A percentile compares a stretch with the other conserved stretches of the same genome.
phyloP scores from a whole-genome alignment of 1,140 invertebrate species.

The Cyrtorhinus lividipennis region DNA sequence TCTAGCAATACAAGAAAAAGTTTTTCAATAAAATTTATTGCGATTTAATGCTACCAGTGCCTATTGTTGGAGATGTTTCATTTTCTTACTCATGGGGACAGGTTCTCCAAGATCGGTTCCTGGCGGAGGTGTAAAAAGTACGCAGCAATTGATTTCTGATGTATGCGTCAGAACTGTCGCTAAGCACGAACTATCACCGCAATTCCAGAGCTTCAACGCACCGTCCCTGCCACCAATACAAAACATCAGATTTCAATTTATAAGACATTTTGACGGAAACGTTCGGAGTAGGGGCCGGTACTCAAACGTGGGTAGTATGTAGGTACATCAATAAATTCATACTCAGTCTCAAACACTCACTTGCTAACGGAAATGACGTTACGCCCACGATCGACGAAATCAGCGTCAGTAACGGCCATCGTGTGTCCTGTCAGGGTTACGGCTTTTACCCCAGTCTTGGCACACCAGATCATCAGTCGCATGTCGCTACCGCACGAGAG shows the following conservation, averaged over 20 bases:
- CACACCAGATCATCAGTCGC: slow-evolving; percentile 52
- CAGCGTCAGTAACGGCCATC: slow-evolving; percentile 46
- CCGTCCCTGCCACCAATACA: slow-evolving; percentile 48
- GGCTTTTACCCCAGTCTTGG: slow-evolving; percentile 47
- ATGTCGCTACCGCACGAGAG: slow-evolving; percentile 54
- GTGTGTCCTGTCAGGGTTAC: slow-evolving; percentile 50
- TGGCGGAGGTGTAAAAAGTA: slow-evolving; percentile 27
- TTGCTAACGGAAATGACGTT: slow-evolving; percentile 57
- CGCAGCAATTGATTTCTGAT: slow-evolving; percentile 36
- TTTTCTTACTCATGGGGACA: slow-evolving; percentile 10
- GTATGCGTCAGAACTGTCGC: slow-evolving; percentile 34
- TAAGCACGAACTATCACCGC: slow-evolving; percentile 42
- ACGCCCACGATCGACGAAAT: slow-evolving; percentile 51
- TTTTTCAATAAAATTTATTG: too few relatives aligned
- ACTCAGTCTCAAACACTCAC: too few relatives aligned
- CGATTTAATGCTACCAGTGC: too few relatives aligned
- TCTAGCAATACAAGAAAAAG: too few relatives aligned
- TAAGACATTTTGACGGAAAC: too few relatives aligned
- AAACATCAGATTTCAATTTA: too few relatives aligned
- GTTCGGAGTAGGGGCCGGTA: too few relatives aligned
- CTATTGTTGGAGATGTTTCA: too few relatives aligned
- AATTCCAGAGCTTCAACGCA: slow-evolving; percentile 52
- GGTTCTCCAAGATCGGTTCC: slow-evolving; percentile 29
- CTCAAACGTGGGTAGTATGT: too few relatives aligned
- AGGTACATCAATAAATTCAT: too few relatives aligned